Evolutionary conservation across 2,888 invertebrate species (phyloP).

Genomic region (Ernsta delagoae): DNA sequence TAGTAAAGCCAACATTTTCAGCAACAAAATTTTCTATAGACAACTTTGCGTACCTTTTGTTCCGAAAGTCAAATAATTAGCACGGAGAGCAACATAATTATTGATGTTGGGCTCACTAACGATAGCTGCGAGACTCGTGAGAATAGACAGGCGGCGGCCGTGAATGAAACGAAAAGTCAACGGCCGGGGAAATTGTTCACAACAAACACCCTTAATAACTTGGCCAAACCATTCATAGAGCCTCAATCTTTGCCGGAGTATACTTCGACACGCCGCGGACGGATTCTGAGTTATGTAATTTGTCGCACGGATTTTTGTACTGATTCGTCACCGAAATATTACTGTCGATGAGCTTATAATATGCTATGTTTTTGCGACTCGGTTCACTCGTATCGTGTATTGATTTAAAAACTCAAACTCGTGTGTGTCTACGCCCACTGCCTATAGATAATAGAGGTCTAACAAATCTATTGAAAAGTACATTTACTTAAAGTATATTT

Average conservation of each 20-base stretch:
- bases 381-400: no score
- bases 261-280: constrained; percentile 25
- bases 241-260: constrained; percentile 50
- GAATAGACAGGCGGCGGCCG: constrained; percentile 49
- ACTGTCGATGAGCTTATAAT: neutral
- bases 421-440: no score
- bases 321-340: neutral
- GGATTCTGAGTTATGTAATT: neutral
- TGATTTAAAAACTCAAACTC: no score
- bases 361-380: no score
- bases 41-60: constrained; percentile 11
- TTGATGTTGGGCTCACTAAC: constrained; percentile 39
- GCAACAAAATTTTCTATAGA: neutral
- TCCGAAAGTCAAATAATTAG: constrained; percentile 22
- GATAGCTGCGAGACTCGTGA: constrained; percentile 46
- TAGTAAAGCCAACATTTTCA: neutral
- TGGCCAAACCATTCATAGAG: constrained; percentile 61
- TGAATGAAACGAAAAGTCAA: constrained; percentile 75
- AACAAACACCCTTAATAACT: constrained; percentile 68
- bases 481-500: no score
- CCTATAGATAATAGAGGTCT: no score
- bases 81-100: constrained; percentile 31
- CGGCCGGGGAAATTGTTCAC: constrained; percentile 65
- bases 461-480: no score
- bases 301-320: neutral